Evolutionary conservation across 2,888 invertebrate genomes (phyloP), one percentile per base, ranked within the genome.

Genomic region (Malacosoma neustria): DNA sequence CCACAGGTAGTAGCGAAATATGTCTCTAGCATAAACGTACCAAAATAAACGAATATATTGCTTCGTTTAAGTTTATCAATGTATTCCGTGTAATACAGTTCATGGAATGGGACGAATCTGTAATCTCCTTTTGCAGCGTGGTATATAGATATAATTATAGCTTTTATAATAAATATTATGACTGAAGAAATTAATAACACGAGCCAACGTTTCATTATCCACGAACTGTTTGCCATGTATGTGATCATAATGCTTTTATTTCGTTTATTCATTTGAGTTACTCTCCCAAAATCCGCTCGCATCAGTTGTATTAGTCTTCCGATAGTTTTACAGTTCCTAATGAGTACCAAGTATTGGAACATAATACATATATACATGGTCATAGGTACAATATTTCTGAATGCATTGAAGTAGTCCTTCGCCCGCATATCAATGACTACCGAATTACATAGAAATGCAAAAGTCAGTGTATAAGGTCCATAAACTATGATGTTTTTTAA

Each of bases 131-230:
- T 22, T 7, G 4, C 5, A 3, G 5, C 22, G 13, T 32, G 15
- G n/a, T 29, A 32, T 5, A 32, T 2, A 13, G 11, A 22, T 2
- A 32, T 5, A 9, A 22, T 11, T 5, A 32, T 12, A 13, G n/a
- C 5, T 12, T 29, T 32, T 5, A 32, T 2, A 3, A 15, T 15
- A 7, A 36, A 36, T 3, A 31, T 9, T 3, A n/a, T 7, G 11
- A 13, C 12, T 9, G 22, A 12, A 22, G 3, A 29, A 5, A 36
- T 3, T 9, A 13, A 5, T 9, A 36, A 13, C 7, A 32, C 1
- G n/a, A 36, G 32, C 36, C 36, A 36, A 32, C 32, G 14, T 7
- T 36, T 36, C 11, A 31, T 32, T 22, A 32, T 13, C n/a, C 9
- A 11, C 7, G n/a, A 15, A 13, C 14, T 12, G 5, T 36, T 36